These are phyloP conservation scores for Scaeva pyrastri DNA, from an alignment of 2,888 invertebrate genomes.

Conservation along the genomic window DNA sequence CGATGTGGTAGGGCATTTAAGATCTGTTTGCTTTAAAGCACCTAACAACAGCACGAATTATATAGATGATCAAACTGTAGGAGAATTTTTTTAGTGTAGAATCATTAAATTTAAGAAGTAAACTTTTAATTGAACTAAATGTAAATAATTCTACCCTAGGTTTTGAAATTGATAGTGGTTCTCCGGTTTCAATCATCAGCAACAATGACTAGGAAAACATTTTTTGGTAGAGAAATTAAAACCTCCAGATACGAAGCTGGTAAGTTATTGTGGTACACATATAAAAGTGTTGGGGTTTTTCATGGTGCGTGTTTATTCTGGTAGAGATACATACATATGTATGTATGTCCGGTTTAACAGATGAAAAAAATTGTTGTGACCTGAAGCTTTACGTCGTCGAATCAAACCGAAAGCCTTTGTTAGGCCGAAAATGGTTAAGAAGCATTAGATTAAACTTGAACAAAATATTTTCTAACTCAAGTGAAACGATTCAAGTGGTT, in stretches of 20 bases:
- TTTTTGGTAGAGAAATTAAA: neutral
- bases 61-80: conserved; percentile 20
- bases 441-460: conserved; percentile 37
- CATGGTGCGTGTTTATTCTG: neutral
- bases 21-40: conserved; percentile 26
- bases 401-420: conserved; percentile 23
- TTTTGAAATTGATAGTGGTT: conserved; percentile 35
- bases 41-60: conserved; percentile 35
- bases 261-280: conserved; percentile 21
- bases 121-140: conserved; percentile 42
- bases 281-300: conserved; percentile 11
- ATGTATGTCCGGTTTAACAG: neutral
- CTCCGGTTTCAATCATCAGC: conserved; percentile 76
- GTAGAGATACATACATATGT: no score
- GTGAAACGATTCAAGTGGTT: conserved; percentile 61
- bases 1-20: conserved; percentile 41
- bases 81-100: conserved; percentile 39
- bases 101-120: conserved; percentile 26
- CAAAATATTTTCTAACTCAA: conserved; percentile 15
- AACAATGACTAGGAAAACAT: conserved; percentile 60
- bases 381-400: no score
- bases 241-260: conserved; percentile 13
- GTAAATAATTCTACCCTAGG: conserved; percentile 23
- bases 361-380: conserved; percentile 16
- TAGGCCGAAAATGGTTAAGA: conserved; percentile 19